Percentiles rank a stretch among this genome's conserved stretches.
Conservation (phyloP, 2,888 invertebrate genomes). For the Nipponacmea schrenckii region DNA sequence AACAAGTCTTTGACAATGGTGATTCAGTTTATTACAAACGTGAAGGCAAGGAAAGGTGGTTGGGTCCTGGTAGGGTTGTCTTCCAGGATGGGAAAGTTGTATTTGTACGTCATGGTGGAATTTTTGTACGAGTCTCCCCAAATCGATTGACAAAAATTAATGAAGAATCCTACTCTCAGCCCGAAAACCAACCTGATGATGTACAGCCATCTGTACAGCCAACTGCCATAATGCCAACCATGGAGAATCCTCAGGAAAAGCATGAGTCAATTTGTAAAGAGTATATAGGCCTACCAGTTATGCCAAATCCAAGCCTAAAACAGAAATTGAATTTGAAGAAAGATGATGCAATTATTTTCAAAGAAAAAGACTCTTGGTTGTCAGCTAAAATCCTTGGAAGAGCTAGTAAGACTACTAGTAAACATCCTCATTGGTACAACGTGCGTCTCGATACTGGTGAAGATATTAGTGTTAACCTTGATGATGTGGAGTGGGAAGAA, state of each 20-base stretch:
- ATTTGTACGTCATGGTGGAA: conserved; percentile 10
- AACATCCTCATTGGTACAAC: not conserved
- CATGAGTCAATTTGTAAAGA: not conserved
- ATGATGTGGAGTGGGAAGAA: not conserved
- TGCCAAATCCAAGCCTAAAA: no score
- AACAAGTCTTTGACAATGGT: no score
- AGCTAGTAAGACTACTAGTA: not conserved
- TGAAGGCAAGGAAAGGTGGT: conserved; percentile 4
- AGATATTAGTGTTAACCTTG: not conserved
- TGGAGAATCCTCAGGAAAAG: no score
- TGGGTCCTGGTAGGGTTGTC: conserved; percentile 11
- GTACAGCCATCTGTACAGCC: no score
- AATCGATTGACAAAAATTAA: conserved; percentile 7
- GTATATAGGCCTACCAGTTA: not conserved
- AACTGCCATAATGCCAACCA: no score
- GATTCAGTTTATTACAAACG: conserved; percentile 8
- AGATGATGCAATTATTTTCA: not conserved
- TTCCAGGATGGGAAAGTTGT: conserved; percentile 13
- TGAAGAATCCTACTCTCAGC: not conserved
- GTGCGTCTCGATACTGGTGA: not conserved
- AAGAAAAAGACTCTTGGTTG: not conserved
- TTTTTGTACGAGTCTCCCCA: conserved; percentile 9
- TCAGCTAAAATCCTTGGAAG: not conserved
- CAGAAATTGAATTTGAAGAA: no score
- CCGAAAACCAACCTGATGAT: not conserved